Evolutionary conservation across 1,140 invertebrate genomes (phyloP).

Genomic region (Drosophila seguyi): DNA sequence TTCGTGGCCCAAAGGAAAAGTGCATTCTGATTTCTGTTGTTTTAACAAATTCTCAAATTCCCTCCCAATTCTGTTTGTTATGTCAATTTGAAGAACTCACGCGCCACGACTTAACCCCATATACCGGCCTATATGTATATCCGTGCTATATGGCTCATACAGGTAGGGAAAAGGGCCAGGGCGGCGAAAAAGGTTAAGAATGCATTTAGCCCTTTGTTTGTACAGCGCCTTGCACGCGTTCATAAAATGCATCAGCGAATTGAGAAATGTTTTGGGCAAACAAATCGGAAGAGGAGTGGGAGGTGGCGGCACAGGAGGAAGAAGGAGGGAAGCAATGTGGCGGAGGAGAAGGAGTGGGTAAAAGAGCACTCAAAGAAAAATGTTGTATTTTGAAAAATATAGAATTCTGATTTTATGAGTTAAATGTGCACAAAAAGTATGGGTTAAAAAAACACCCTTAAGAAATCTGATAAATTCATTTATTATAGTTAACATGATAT

Average conservation of each 20-base stretch:
- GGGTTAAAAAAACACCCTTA: too few relatives aligned
- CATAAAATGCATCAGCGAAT: constrained; percentile 83
- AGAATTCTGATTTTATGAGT: too few relatives aligned
- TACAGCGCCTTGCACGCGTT: constrained; percentile 69
- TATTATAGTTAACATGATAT: too few relatives aligned
- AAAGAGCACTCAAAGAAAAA: not conserved
- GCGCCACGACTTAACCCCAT: constrained; percentile 74
- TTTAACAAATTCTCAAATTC: constrained; percentile 73
- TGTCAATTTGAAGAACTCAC: constrained; percentile 67
- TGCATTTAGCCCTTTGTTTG: constrained; percentile 73
- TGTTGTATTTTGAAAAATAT: too few relatives aligned
- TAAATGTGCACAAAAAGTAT: too few relatives aligned
- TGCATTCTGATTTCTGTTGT: constrained; percentile 65
- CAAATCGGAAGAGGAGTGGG: constrained; percentile 43
- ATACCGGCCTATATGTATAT: constrained; percentile 14
- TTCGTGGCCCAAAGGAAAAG: constrained; percentile 39
- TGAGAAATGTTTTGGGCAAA: constrained; percentile 77
- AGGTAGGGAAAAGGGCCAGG: constrained; percentile 40
- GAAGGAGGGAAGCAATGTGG: not conserved
- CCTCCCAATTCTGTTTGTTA: constrained; percentile 50
- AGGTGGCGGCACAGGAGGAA: constrained; percentile 15
- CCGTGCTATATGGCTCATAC: constrained; percentile 32
- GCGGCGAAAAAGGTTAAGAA: constrained; percentile 71
- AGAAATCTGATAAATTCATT: too few relatives aligned
- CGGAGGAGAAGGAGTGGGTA: not conserved